Evolutionary conservation across 2,113 vertebrate species (phyloP).

Genomic region (human (Homo sapiens)): DNA sequence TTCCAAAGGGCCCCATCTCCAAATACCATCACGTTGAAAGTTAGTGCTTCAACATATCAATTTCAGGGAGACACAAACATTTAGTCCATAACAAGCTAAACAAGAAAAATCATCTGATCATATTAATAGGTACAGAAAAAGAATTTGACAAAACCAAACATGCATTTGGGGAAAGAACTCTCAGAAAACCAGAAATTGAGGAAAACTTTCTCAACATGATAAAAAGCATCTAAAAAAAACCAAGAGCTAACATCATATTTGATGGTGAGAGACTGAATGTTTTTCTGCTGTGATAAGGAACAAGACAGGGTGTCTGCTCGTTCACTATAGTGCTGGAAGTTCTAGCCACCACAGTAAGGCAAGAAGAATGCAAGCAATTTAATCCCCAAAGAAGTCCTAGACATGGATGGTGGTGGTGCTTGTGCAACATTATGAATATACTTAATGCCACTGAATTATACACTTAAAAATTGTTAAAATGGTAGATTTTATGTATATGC

Average conservation of each 20-base stretch:
- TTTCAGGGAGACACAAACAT: background rate
- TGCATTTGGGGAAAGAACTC: background rate
- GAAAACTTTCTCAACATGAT: background rate
- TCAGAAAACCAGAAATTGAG: background rate
- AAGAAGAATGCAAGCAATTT: background rate
- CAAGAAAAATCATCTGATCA: background rate
- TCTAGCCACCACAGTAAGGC: background rate
- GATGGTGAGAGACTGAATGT: background rate
- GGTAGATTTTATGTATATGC: background rate
- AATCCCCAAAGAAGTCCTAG: background rate
- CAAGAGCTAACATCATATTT: background rate
- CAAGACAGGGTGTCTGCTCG: background rate
- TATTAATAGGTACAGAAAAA: background rate
- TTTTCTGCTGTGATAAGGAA: background rate
- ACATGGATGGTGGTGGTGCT: background rate
- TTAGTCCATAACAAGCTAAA: background rate
- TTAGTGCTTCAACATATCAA: background rate
- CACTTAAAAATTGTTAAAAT: background rate
- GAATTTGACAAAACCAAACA: background rate
- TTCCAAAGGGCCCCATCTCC: background rate
- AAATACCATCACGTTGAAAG: background rate
- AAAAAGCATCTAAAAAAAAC: background rate
- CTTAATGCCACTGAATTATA: background rate
- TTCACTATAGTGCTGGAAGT: background rate
- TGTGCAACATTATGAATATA: background rate